Evolutionary conservation across 2,797 vertebrate genomes (phyloP), one percentile per base, ranked within the genome.

Genomic region (Smutsia temminckii): DNA sequence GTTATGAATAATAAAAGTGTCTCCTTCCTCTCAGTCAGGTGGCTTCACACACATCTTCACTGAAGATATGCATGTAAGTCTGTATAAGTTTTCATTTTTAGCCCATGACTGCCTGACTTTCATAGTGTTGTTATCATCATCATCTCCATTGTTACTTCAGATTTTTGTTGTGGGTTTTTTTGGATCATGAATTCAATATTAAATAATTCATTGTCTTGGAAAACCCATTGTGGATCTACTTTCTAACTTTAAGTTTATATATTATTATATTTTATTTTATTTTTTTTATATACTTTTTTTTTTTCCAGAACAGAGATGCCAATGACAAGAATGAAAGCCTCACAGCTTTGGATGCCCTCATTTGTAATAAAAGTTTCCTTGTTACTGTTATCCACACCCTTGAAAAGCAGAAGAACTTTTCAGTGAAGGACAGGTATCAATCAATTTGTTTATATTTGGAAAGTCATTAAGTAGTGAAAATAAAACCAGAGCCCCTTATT

Each of bases 351-450:
- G 99, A 99, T 95, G 97, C 96, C 89, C 99, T 99, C 77, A 99
- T 99, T 98, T 99, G 98, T 97, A 98, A 99, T 97, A 99, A 98
- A 98, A 97, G 98, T 95, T 99, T 99, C 98, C 99, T 99, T 93
- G 99, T 99, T 59, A 98, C 98, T 46, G 98, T 99, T 97, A 98
- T 99, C 96, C 99, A 99, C 93, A 98, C 99, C 51, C 98, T 99
- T 94, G 99, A 99, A 97, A 99, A 99, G 96, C 99, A 99, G 98
- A 99, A 99, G 98, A 99, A 97, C 97, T 99, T 99, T 98, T 99
- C 98, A 80, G 98, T 99, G 94, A 99, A 99, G 97, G 99, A 99
- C 98, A 99, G 99, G 99, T 99, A 98, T 96, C n/a, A 6, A 59
- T 83, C 46, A n/a, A 21, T 84, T 55, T 81, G 75, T 84, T 80